These are phyloP conservation scores for Cichlasoma orientale DNA, from an alignment of 2,797 vertebrate genomes.

Conservation along the genomic window DNA sequence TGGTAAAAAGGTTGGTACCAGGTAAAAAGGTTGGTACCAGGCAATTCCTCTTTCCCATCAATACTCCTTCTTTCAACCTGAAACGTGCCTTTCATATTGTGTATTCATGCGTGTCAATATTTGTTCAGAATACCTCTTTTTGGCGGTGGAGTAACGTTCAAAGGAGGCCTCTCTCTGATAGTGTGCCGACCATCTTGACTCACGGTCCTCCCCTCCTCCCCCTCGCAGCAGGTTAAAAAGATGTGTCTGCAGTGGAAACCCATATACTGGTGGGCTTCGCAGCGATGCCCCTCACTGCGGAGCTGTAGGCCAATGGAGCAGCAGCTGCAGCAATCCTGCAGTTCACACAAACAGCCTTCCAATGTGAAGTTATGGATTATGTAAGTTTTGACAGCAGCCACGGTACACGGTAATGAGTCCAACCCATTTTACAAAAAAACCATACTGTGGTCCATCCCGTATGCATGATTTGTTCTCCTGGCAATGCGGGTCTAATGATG, in stretches of 20 bases:
- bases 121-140: constrained; percentile 80
- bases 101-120: constrained; percentile 7
- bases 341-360: constrained; percentile 20
- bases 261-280: constrained; percentile 84
- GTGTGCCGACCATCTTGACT: constrained; percentile 75
- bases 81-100: neutral
- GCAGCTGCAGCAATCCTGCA: constrained; percentile 93
- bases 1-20: constrained; percentile 31
- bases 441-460: neutral
- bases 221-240: constrained; percentile 89
- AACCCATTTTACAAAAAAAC: neutral
- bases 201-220: constrained; percentile 65
- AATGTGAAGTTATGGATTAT: neutral
- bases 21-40: constrained; percentile 24
- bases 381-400: neutral
- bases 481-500: neutral
- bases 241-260: constrained; percentile 89
- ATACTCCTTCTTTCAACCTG: constrained; percentile 5
- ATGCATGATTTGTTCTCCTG: neutral
- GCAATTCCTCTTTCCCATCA: neutral
- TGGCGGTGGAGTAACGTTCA: constrained; percentile 70
- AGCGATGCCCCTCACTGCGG: constrained; percentile 78
- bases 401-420: neutral
- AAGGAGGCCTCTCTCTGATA: constrained; percentile 79
- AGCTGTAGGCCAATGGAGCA: constrained; percentile 88